Percentiles rank a stretch among this genome's conserved stretches.
phyloP scores from a whole-genome alignment of 2,113 vertebrate species.

The Danionella cerebrum region DNA sequence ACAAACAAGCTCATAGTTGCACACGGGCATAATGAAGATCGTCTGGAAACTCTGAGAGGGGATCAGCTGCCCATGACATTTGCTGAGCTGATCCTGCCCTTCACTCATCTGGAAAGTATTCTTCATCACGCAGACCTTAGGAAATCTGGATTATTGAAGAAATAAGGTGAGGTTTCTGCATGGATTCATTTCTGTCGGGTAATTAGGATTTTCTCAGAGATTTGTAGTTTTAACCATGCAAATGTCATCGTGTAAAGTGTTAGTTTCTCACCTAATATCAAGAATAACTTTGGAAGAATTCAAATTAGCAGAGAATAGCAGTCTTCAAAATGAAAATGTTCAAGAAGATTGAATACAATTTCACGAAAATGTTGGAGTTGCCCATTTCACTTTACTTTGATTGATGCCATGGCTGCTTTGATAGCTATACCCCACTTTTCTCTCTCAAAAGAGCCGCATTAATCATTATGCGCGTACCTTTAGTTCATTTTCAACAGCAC shows the following conservation, averaged over 20 bases:
- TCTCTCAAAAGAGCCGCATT: background rate
- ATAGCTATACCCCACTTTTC: background rate
- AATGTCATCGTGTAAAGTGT: no score
- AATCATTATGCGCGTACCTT: background rate
- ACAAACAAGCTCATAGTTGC: constrained; percentile 15
- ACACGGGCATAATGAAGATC: background rate
- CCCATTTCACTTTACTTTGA: background rate
- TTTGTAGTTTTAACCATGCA: no score
- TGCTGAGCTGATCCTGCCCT: background rate
- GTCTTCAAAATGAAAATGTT: background rate
- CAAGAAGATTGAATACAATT: no score
- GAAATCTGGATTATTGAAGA: background rate
- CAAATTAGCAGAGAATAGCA: background rate
- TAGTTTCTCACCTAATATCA: no score
- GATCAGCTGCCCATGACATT: constrained; percentile 11
- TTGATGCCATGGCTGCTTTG: background rate
- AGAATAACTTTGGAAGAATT: background rate
- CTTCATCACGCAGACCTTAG: background rate
- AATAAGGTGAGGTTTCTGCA: background rate
- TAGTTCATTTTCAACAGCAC: background rate
- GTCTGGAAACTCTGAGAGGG: background rate
- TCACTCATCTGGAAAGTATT: background rate
- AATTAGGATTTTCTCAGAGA: background rate
- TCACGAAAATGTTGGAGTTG: background rate
- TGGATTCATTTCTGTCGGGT: background rate